Percentiles rank a stretch among this genome's conserved stretches.
phyloP scores from a whole-genome alignment of 1,140 invertebrate genomes.

The Protaetia brevitarsis region DNA sequence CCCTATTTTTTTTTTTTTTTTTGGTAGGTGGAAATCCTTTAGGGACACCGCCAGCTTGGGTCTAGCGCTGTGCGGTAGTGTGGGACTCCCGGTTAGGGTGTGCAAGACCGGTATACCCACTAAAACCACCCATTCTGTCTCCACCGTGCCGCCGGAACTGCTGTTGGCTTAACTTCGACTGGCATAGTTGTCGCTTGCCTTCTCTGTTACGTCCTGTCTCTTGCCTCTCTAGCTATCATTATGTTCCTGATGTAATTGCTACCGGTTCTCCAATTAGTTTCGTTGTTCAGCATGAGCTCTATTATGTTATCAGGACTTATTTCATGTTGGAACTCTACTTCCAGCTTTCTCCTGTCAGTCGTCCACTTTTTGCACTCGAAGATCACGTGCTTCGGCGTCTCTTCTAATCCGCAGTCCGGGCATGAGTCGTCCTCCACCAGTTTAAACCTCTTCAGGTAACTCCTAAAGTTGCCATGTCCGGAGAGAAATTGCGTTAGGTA shows the following conservation, averaged over 20 bases:
- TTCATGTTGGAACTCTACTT: neutral
- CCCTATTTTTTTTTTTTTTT: too few relatives aligned
- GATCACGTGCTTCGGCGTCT: constrained; percentile 18
- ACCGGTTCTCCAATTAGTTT: neutral
- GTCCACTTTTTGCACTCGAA: constrained; percentile 16
- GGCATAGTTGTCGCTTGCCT: neutral
- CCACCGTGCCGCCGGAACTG: neutral
- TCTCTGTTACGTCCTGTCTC: neutral
- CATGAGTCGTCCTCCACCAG: constrained; percentile 19
- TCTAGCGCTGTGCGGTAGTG: too few relatives aligned
- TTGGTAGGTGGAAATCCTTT: too few relatives aligned
- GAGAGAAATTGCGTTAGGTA: constrained; percentile 22
- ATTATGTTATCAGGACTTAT: neutral
- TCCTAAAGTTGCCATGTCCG: constrained; percentile 28
- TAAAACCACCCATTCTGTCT: neutral
- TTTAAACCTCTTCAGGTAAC: constrained; percentile 24
- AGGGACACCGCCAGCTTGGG: too few relatives aligned
- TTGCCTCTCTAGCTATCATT: neutral
- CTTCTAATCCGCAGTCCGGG: constrained; percentile 17
- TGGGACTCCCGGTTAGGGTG: too few relatives aligned
- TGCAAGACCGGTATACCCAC: too few relatives aligned
- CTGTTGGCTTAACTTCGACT: too few relatives aligned
- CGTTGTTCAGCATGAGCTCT: neutral
- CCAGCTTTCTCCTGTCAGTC: neutral
- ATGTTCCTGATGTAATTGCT: neutral